Conservation (phyloP, 2,113 vertebrate species). For the Toxotes chatareus region DNA sequence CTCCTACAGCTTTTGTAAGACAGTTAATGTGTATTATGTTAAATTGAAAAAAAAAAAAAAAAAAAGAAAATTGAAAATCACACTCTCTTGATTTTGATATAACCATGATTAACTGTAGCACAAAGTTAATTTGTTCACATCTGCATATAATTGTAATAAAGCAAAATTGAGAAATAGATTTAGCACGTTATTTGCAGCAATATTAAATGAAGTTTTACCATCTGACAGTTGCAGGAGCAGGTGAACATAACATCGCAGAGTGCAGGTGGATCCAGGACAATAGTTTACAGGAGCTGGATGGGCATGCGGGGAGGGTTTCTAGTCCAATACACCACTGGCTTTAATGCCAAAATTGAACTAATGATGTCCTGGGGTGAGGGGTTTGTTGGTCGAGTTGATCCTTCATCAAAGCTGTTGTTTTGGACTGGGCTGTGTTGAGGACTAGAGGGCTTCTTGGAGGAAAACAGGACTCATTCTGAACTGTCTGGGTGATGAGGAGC, state of each 20-base stretch:
- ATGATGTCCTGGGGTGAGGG: conserved; percentile 60
- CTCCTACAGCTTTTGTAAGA: neutral
- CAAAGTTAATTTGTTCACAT: neutral
- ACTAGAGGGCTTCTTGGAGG: conserved; percentile 53
- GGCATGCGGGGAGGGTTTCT: neutral
- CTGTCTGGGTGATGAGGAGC: conserved; percentile 40
- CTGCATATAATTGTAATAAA: neutral
- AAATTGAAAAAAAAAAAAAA: neutral
- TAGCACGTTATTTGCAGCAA: neutral
- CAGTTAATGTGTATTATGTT: neutral
- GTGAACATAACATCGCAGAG: neutral
- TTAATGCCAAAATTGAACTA: conserved; percentile 58
- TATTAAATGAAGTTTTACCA: neutral
- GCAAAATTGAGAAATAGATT: no score
- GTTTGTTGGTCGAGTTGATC: conserved; percentile 51
- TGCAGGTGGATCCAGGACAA: conserved; percentile 27
- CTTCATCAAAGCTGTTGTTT: conserved; percentile 60
- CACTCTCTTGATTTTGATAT: no score
- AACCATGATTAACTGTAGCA: neutral
- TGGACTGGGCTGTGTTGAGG: conserved; percentile 27
- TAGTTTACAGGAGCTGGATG: conserved; percentile 18
- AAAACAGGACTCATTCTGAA: conserved; percentile 41
- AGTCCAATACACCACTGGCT: conserved; percentile 34
- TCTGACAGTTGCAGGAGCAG: neutral
- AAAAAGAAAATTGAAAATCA: neutral